Conservation (phyloP, 1,140 invertebrate species). For the Brachionus asplanchnoidis region DNA sequence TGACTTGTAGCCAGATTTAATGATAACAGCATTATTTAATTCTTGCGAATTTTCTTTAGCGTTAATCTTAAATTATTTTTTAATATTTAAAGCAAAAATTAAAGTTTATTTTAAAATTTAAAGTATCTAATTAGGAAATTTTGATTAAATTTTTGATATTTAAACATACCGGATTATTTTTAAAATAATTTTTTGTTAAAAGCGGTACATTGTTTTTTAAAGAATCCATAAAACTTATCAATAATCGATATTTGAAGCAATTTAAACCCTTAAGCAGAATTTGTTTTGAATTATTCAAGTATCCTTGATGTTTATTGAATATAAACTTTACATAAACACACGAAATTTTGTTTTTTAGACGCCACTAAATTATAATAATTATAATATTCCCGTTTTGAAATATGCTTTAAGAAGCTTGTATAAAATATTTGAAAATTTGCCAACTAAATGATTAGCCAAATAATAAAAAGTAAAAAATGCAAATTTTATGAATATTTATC, state of each 20-base stretch:
- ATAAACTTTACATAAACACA: background rate
- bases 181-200: background rate
- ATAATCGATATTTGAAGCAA: background rate
- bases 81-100: background rate
- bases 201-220: background rate
- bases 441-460: background rate
- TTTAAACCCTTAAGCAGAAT: background rate
- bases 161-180: background rate
- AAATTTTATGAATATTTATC: background rate
- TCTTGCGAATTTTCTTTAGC: background rate
- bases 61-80: background rate
- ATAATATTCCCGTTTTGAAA: background rate
- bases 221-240: background rate
- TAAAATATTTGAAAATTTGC: background rate
- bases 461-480: background rate
- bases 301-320: background rate
- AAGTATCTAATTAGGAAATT: background rate
- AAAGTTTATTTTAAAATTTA: too few species aligned
- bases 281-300: background rate
- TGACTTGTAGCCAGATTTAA: constrained; percentile 4
- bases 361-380: background rate
- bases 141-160: background rate
- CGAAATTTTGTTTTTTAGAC: background rate
- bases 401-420: background rate
- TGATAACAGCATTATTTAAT: background rate